These are phyloP conservation scores for Lordiphosa fenestrarum DNA, from an alignment of 2,888 invertebrate species.

Conservation along the genomic window DNA sequence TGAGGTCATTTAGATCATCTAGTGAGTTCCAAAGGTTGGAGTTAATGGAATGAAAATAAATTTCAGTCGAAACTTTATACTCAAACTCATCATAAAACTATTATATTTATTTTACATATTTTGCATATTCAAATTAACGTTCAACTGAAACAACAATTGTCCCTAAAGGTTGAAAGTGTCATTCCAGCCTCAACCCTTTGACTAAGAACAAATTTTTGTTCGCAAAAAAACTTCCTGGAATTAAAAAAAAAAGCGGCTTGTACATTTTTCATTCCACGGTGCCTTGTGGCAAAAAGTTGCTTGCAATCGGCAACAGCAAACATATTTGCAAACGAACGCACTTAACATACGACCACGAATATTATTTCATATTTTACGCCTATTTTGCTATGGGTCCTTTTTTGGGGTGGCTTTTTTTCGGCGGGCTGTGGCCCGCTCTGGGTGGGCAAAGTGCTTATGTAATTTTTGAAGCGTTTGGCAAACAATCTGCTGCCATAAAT, in stretches of 20 bases:
- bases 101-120: too few species aligned
- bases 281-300: constrained; percentile 35
- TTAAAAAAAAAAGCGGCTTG: not conserved
- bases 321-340: constrained; percentile 45
- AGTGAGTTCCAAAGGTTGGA: too few species aligned
- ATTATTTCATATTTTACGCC: constrained; percentile 44
- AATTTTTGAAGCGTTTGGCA: constrained; percentile 63
- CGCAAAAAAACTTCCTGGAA: too few species aligned
- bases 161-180: too few species aligned
- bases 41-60: too few species aligned
- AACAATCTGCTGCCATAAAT: constrained; percentile 65
- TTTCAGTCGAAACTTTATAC: too few species aligned
- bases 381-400: constrained; percentile 18
- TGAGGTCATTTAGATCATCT: too few species aligned
- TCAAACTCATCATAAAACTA: too few species aligned
- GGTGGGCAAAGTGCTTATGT: constrained; percentile 47
- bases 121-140: too few species aligned
- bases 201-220: too few species aligned
- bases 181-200: too few species aligned
- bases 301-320: constrained; percentile 28
- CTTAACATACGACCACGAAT: constrained; percentile 44
- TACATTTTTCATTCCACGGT: not conserved
- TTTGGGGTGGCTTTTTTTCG: constrained; percentile 37
- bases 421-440: constrained; percentile 10
- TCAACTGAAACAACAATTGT: too few species aligned